Conservation (phyloP, 2,888 invertebrate genomes). For the Meteorus cinctellus region DNA sequence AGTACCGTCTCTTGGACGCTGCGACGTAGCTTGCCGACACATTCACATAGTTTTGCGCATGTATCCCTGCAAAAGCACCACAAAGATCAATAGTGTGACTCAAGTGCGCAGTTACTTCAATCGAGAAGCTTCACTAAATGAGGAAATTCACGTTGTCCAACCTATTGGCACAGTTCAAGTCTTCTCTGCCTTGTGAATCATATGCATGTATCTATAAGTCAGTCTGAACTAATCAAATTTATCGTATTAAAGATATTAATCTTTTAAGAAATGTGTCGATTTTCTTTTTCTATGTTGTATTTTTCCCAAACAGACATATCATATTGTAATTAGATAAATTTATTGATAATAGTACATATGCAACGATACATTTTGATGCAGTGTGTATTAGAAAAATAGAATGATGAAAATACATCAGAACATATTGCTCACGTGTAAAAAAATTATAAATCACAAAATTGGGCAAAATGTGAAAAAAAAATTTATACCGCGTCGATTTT, state of each 20-base stretch:
- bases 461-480: no score
- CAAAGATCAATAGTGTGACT: slow-evolving; percentile 34
- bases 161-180: not conserved
- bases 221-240: not conserved
- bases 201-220: not conserved
- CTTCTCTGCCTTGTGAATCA: not conserved
- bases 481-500: no score
- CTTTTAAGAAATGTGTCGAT: not conserved
- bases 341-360: no score
- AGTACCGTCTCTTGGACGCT: not conserved
- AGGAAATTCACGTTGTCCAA: not conserved
- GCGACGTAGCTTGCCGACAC: slow-evolving; percentile 3
- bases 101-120: slow-evolving; percentile 12
- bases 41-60: slow-evolving; percentile 32
- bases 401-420: no score
- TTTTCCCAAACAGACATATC: no score
- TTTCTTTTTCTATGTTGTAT: not conserved
- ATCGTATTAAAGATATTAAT: not conserved
- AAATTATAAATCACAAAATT: no score
- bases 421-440: no score
- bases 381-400: no score
- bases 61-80: slow-evolving; percentile 28
- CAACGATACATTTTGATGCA: no score
- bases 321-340: no score
- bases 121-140: slow-evolving; percentile 2